Evolutionary conservation across 2,888 invertebrate species (phyloP).

Genomic region (Aspidiotus destructor): DNA sequence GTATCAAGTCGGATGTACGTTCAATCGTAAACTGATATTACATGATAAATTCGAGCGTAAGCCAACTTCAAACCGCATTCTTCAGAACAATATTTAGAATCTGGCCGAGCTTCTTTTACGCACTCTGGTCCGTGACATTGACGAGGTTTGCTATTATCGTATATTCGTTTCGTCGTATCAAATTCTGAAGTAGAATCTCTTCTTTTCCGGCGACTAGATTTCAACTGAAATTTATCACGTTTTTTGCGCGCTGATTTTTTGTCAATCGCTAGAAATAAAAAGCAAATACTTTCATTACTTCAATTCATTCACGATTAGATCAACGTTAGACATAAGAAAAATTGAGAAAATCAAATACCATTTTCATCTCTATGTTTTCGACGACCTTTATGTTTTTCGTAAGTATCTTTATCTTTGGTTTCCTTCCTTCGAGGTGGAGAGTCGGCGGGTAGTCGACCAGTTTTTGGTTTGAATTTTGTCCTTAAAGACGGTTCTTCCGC

Average conservation of each 20-base stretch:
- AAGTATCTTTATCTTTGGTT: constrained; percentile 10
- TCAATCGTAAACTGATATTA: constrained; percentile 38
- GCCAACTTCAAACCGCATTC: constrained; percentile 85
- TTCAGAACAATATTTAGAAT: constrained; percentile 88
- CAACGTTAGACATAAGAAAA: too few species aligned
- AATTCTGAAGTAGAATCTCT: constrained; percentile 38
- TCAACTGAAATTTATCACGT: constrained; percentile 43
- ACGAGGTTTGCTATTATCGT: constrained; percentile 40
- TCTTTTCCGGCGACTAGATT: constrained; percentile 36
- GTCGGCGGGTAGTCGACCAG: constrained; percentile 15
- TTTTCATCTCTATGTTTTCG: constrained; percentile 25
- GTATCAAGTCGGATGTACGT: too few species aligned
- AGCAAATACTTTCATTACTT: neutral
- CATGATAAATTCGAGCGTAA: constrained; percentile 71
- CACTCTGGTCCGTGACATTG: constrained; percentile 93
- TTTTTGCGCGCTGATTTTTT: constrained; percentile 31
- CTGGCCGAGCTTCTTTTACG: constrained; percentile 59
- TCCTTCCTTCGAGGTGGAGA: constrained; percentile 25
- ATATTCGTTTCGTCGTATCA: constrained; percentile 25
- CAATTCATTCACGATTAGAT: too few species aligned
- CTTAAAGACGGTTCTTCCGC: constrained; percentile 68
- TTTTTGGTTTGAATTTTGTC: constrained; percentile 40
- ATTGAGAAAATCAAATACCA: neutral
- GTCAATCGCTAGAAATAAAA: neutral
- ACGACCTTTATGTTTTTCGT: constrained; percentile 26